Base-by-base conservation (phyloP, 2,888 invertebrate genomes). In the Caprella mutica region DNA sequence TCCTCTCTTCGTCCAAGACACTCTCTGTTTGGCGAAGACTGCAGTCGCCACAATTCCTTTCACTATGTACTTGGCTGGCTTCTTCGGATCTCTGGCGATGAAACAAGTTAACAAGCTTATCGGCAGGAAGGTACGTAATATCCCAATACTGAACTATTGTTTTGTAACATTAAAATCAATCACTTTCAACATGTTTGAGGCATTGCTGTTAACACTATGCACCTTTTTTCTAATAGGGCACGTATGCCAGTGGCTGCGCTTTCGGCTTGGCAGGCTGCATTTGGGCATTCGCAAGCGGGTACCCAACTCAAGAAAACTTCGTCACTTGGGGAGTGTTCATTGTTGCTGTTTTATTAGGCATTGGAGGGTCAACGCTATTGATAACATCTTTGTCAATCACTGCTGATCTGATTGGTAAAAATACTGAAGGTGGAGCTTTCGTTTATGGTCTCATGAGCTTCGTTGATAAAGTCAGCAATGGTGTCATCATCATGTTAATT, bases 381-480 rank as follows among this genome's bases (percentile, higher is more conserved):
- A 85, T 94, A 4, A 86, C 89, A 40, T 88, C 91, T 68, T 76
- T 94, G 50, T 86, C 89, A 65, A 80, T 92, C 63, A 91, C 91
- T 0, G 87, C 92, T 1, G 87, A 92, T 72, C 78, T 92, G 67
- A 92, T 93, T 66, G 90, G 88, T 38, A 78, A 81, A 2, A 86
- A 90, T 72, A 84, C 86, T 1, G 85, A 87, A 69, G 63, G 63
- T 12, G 86, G 91, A 52, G 93, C 90, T 3, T 85, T 89, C 66
- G 86, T 94, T 43, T 94, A 91, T 73, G 92, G 93, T 29, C 82
- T 86, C 39, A 92, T 94, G 73, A 92, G 92, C 59, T 91, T 94
- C 71, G 81, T 85, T 24, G 93, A 94, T 73, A 94, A 94, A 76
- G 75, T 94, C 5, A 82, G 90, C 44, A 91, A 91, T 64, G 94